These are phyloP conservation scores for Colostygia pectinataria DNA, from an alignment of 2,888 invertebrate species.

Conservation along the genomic window DNA sequence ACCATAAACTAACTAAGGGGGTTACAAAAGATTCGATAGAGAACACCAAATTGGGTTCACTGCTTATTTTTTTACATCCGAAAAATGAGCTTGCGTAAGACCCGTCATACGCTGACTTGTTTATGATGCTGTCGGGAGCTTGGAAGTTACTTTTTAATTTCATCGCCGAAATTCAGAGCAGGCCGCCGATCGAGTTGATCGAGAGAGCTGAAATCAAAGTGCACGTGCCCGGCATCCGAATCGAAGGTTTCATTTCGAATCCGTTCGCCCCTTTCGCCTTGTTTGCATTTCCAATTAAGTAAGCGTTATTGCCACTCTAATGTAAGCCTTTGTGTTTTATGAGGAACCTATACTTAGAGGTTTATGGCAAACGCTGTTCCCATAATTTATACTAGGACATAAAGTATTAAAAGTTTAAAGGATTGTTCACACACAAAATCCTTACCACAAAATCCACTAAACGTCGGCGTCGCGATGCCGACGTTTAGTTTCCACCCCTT, in stretches of 20 bases:
- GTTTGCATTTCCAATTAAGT: conserved; percentile 57
- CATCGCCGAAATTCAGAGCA: conserved; percentile 48
- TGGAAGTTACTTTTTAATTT: conserved; percentile 37
- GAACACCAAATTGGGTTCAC: conserved; percentile 19
- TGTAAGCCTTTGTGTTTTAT: conserved; percentile 27
- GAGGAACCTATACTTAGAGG: conserved; percentile 36
- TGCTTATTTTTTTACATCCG: conserved; percentile 6
- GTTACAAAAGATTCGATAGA: not conserved
- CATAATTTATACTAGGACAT: conserved; percentile 41
- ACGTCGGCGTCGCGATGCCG: conserved; percentile 12
- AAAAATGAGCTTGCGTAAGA: conserved; percentile 11
- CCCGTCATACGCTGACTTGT: not conserved
- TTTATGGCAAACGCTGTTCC: conserved; percentile 33
- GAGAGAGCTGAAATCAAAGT: conserved; percentile 62
- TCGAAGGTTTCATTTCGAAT: conserved; percentile 42
- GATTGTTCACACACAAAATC: too few species aligned
- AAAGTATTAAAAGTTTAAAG: conserved; percentile 23
- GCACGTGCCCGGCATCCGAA: conserved; percentile 58
- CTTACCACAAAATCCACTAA: too few species aligned
- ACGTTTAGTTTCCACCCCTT: conserved; percentile 3
- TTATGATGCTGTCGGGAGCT: conserved; percentile 11
- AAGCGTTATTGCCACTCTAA: conserved; percentile 34
- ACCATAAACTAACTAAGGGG: conserved; percentile 30
- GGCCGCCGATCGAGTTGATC: conserved; percentile 54
- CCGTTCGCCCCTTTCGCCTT: conserved; percentile 43